Conservation (phyloP, 2,113 vertebrate species). For the Melanerpes aurifrons region DNA sequence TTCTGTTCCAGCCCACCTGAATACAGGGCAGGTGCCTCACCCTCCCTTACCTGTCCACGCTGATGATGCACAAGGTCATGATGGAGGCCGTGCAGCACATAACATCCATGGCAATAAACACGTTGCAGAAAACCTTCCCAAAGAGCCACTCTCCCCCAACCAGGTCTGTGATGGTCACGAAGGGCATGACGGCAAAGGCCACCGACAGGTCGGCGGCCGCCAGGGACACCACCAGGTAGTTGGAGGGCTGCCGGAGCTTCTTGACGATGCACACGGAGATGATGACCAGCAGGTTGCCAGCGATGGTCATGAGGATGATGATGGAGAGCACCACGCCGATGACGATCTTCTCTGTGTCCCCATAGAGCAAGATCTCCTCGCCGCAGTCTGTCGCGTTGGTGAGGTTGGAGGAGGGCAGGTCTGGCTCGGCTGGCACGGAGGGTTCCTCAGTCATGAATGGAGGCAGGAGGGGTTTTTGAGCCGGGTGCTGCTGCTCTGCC, state of each 20-base stretch:
- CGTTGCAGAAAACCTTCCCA: constrained; percentile 82
- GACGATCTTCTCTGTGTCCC: constrained; percentile 77
- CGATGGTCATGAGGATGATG: constrained; percentile 78
- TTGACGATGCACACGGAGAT: constrained; percentile 83
- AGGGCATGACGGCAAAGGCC: constrained; percentile 82
- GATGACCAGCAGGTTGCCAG: constrained; percentile 80
- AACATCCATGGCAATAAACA: constrained; percentile 84
- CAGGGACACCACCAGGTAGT: constrained; percentile 82
- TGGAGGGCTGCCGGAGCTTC: constrained; percentile 83
- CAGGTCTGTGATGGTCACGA: constrained; percentile 82
- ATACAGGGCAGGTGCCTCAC: rapidly evolving
- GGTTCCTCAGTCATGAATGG: constrained; percentile 75
- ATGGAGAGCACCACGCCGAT: constrained; percentile 78
- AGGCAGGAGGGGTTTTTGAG: constrained; percentile 1
- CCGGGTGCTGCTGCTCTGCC: constrained; percentile 6
- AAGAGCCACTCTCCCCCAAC: constrained; percentile 84
- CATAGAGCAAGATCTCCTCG: constrained; percentile 77
- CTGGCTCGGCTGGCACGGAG: constrained; percentile 31
- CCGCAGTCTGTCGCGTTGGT: constrained; percentile 73
- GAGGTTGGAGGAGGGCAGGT: constrained; percentile 52
- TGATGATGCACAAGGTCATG: constrained; percentile 84
- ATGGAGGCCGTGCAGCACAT: constrained; percentile 84
- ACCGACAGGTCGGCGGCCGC: constrained; percentile 80
- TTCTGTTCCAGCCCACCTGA: rapidly evolving
- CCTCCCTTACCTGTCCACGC: constrained; percentile 80